Evolutionary conservation across 2,797 vertebrate species (phyloP).

Genomic region (Semotilus atromaculatus): DNA sequence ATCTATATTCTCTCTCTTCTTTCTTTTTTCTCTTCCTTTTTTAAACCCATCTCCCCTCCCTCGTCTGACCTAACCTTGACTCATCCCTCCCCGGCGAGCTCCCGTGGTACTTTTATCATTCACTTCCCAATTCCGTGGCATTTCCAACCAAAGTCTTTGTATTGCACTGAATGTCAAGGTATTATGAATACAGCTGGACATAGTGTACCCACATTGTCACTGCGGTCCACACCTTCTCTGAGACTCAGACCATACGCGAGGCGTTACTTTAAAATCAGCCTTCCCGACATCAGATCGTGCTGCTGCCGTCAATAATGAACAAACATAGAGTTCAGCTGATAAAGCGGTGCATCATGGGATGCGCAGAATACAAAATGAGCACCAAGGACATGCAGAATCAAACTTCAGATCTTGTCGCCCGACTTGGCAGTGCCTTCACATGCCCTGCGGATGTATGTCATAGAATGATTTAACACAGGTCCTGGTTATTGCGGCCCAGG

Average conservation of each 20-base stretch:
- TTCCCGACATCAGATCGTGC: neutral
- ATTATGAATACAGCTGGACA: conserved; percentile 25
- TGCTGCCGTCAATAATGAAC: conserved; percentile 33
- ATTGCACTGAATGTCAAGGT: conserved; percentile 21
- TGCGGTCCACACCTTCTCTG: conserved; percentile 9
- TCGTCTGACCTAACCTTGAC: conserved; percentile 34
- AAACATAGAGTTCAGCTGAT: conserved; percentile 33
- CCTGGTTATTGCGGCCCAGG: conserved; percentile 9
- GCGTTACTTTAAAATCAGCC: conserved; percentile 14
- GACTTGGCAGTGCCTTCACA: neutral
- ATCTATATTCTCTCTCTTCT: neutral
- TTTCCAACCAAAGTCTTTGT: conserved; percentile 36
- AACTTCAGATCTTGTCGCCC: neutral
- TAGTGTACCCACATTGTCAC: neutral
- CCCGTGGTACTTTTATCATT: conserved; percentile 21
- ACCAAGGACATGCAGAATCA: conserved; percentile 21
- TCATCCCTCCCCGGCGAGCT: neutral
- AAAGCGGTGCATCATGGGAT: conserved; percentile 1
- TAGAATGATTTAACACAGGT: conserved; percentile 37
- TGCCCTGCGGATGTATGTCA: conserved; percentile 3
- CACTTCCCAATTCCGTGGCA: conserved; percentile 28
- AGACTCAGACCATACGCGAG: neutral
- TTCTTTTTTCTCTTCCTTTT: neutral
- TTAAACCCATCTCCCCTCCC: neutral
- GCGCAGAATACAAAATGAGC: conserved; percentile 23